phyloP scores from a whole-genome alignment of 2,888 invertebrate species.

The Ennomos erosarius region DNA sequence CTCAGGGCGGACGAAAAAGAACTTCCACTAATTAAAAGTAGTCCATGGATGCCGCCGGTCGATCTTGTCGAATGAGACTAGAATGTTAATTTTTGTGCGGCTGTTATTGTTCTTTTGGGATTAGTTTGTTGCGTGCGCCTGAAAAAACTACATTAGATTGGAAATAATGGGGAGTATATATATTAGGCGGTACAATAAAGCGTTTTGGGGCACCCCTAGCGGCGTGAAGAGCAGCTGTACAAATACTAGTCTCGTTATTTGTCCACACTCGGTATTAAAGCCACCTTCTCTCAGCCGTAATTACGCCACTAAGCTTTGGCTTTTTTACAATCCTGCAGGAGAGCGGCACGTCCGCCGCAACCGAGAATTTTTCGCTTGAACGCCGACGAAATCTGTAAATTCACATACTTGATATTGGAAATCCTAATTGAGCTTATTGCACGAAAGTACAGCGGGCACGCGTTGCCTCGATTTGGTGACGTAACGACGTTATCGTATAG shows the following conservation, averaged over 20 bases:
- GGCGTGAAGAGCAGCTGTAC: conserved; percentile 66
- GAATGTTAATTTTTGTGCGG: conserved; percentile 68
- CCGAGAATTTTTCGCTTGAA: conserved; percentile 56
- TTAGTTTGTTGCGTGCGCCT: conserved; percentile 56
- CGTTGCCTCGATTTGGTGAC: conserved; percentile 46
- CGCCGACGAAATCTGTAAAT: conserved; percentile 59
- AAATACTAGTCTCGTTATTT: conserved; percentile 75
- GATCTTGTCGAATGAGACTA: conserved; percentile 64
- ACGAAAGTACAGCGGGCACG: conserved; percentile 41
- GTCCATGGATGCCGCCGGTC: conserved; percentile 58
- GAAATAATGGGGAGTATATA: conserved; percentile 37
- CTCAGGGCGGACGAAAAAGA: conserved; percentile 68
- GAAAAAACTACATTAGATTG: conserved; percentile 49
- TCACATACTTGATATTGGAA: conserved; percentile 56
- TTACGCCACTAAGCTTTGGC: conserved; percentile 71
- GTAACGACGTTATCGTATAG: conserved; percentile 59
- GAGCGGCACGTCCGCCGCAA: conserved; percentile 48
- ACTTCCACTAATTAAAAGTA: conserved; percentile 76
- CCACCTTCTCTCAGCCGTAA: conserved; percentile 64
- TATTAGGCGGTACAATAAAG: conserved; percentile 36
- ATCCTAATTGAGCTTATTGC: conserved; percentile 58
- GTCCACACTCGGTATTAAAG: conserved; percentile 69
- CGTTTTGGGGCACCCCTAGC: conserved; percentile 46
- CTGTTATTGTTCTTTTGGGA: conserved; percentile 60
- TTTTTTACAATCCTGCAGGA: conserved; percentile 58